Evolutionary conservation across 2,113 vertebrate species (phyloP), one percentile per base, ranked within the genome.

Genomic region (Cygnus buccinator): DNA sequence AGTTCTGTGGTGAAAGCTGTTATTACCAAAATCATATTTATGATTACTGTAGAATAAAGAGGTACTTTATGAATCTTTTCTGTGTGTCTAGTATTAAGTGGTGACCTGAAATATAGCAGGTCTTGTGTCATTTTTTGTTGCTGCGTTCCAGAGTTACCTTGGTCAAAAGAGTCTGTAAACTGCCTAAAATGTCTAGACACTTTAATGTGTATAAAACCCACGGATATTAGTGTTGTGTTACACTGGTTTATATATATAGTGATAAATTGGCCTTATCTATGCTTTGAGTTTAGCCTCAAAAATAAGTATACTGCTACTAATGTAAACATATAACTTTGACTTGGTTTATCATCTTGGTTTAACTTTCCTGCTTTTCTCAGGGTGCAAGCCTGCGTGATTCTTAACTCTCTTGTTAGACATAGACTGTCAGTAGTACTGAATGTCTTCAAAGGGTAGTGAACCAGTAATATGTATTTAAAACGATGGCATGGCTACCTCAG

Each of bases 401-500:
- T 68, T 22, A 44, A n/a, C 1, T 2, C 3, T 68, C 12, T 17
- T 52, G 12, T 16, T 31, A 61, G 84, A 67, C 52, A 80, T 15
- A 54, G 23, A 29, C n/a, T 71, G 68, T 5, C 12, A 79, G 55
- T 37, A 85, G n/a, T n/a, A 79, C 26, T 39, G n/a, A 26, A 1
- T 3, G 22, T 13, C 35, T 79, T 77, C 23, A n/a, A 29, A 55
- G 44, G 35, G 29, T 5, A 26, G 26, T 11, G 35, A 66, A 46
- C 22, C 23, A 43, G 16, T 39, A 57, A 61, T 3, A n/a, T 17
- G 4, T 10, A 35, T 62, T 76, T 58, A 25, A 58, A 94, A 31
- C 13, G 25, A 18, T 72, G 26, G 26, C 52, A 57, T 1, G 2
- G 33, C 33, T 26, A 12, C 44, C 21, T 86, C 1, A 0, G 26